phyloP scores from a whole-genome alignment of 1,140 invertebrate genomes.

The Chironomus striatipennis region DNA sequence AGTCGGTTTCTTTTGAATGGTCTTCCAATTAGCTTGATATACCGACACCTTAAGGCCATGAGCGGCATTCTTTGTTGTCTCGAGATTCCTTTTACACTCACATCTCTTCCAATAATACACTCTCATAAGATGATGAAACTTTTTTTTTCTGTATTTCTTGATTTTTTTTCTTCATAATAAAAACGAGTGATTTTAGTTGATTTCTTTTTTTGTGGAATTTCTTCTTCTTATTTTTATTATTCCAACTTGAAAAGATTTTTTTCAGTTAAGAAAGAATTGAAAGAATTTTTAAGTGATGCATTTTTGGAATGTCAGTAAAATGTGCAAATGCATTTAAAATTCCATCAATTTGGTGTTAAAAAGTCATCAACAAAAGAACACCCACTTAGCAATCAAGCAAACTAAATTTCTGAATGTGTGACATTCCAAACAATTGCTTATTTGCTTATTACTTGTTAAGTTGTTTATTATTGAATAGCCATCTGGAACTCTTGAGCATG shows the following conservation, averaged over 20 bases:
- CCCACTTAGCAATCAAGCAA: conserved; percentile 4
- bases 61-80: conserved; percentile 16
- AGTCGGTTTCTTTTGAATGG: conserved; percentile 23
- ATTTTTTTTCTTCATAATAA: background rate
- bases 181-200: no score
- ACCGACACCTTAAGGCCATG: conserved; percentile 17
- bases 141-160: background rate
- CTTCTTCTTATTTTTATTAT: background rate
- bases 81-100: conserved; percentile 3
- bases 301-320: background rate
- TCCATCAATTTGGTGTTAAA: background rate
- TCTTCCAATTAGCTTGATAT: conserved; percentile 21
- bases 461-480: background rate
- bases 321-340: conserved; percentile 6
- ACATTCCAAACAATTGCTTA: conserved; percentile 17
- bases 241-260: background rate
- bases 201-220: no score
- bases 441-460: background rate
- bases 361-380: background rate
- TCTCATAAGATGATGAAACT: background rate
- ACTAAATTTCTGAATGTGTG: background rate
- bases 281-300: background rate
- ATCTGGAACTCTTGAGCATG: background rate
- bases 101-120: conserved; percentile 14
- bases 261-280: background rate